Evolutionary conservation across 1,140 invertebrate genomes (phyloP), one percentile per base, ranked within the genome.

Genomic region (Drusus annulatus): DNA sequence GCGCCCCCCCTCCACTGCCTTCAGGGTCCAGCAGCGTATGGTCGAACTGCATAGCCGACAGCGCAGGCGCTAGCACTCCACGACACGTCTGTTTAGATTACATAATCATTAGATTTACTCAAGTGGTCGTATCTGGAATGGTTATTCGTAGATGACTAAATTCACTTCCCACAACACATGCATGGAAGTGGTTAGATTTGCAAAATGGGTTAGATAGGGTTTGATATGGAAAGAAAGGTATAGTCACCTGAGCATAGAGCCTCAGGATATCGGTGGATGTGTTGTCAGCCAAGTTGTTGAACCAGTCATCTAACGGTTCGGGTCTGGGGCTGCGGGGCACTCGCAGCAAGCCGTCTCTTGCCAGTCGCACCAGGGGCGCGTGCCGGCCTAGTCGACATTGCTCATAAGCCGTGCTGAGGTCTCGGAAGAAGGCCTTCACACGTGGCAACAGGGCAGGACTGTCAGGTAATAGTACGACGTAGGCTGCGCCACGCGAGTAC

Each of bases 391-490:
- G 89, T 80, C 96, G 93, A 88, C 97, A 98, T 84, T 95, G 94
- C 91, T 99, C 97, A 87, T 99, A 99, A 54, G 95, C 94, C 31
- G 95, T 94, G 74, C 96, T 97, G 0, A 99, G 89, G 87, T 99
- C 98, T 73, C 95, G 94, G 91, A 99, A 99, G 90, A 98, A 99
- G 0, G 92, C 91, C 80, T 94, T 93, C 0, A 97, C 94, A 85
- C 94, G 93, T 23, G 92, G 92, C 8, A 96, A 87, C 31, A 99
- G 92, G 74, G 93, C 94, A 69, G 98, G 96, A 85, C 94, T 96
- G 85, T 99, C 98, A 0, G 98, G 98, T 17, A 96, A 94, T 0
- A 99, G 92, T 6, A 99, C 96, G 36, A 99, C 92, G 86, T 99
- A 99, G 4, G 96, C 97, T 2, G 99, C 93, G 86, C 99, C 98